Evolutionary conservation across 2,113 vertebrate genomes (phyloP), one percentile per base, ranked within the genome.

Genomic region (Mixornis gularis): DNA sequence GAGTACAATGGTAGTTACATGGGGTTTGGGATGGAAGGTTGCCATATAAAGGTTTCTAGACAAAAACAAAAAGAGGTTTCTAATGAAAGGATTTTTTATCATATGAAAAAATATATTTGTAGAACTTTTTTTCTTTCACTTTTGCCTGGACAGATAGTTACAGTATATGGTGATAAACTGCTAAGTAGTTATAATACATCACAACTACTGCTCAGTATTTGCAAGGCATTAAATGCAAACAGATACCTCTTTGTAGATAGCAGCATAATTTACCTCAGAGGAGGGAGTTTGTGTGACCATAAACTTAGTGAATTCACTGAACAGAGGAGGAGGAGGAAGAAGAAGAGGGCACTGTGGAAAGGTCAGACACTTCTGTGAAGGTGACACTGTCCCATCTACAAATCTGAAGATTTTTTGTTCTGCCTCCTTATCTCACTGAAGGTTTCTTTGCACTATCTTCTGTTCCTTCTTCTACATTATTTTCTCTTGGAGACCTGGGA

Each of bases 151-250:
- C 53, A 93, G 10, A 43, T 72, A 80, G 66, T 87, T 93, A 86
- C 7, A 93, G n/a, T 25, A 72, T 14, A 58, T 21, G n/a, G 64
- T 68, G 91, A 92, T 88, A 92, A 93, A 94, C 49, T 79, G 74
- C 53, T 48, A 73, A 85, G 74, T 46, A 79, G 30, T 64, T 87
- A 41, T n/a, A 87, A 73, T 72, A 79, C 49, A 87, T 94, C 86
- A 93, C 43, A 90, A 53, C 30, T 52, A 38, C 24, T 46, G 30
- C 36, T 85, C 46, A 52, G 59, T 38, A 84, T 60, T 76, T 85
- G 41, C 49, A 91, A 81, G 53, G 24, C 40, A 85, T 49, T 60
- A 79, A 64, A 95, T 59, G n/a, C 22, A 71, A 89, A 80, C 71
- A 69, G 70, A 73, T 76, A 85, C 17, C 32, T 58, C 58, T 86